Evolutionary conservation across 2,113 vertebrate genomes (phyloP), one percentile per base, ranked within the genome.

Genomic region (Plectropomus leopardus): DNA sequence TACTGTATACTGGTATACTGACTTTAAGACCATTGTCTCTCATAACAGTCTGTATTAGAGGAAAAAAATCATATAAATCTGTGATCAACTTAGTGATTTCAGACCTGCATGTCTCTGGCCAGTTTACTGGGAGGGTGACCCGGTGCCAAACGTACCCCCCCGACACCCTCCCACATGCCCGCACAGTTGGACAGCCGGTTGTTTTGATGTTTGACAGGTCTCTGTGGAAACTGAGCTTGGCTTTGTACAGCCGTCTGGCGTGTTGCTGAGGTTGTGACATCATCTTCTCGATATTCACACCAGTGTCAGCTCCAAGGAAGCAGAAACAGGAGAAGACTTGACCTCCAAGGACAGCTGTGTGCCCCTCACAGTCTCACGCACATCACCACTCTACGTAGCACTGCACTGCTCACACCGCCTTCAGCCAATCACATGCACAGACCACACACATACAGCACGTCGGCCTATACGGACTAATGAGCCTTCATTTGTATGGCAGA

Each of bases 221-320:
- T 91, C 90, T 84, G 78, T 92, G 92, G 93, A 90, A 92, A 93
- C 89, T 57, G 82, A 88, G 78, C 85, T 74, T 58, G 80, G 78
- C 85, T 92, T 91, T 91, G 90, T 90, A 84, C 63, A 19, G 48
- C 40, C 32, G 76, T 58, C 83, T 72, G 74, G 67, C 65, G 59
- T 40, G 51, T 69, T 66, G 72, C 50, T 89, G 73, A 90, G 75
- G 82, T 8, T 78, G 76, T 93, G 90, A 94, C 92, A 93, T 94
- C 92, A 94, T 89, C 81, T 63, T 65, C 82, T 86, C 78, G 83
- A 89, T 92, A 93, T 92, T 92, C 85, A 91, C 84, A 88, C 90
- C 83, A 80, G 84, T 87, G 88, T 90, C 91, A 87, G 79, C 76
- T 92, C 89, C 83, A 85, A 93, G 91, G 88, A 91, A 90, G 88